Conservation (phyloP, 2,113 vertebrate genomes). For the Trochalopteron elliotii region DNA sequence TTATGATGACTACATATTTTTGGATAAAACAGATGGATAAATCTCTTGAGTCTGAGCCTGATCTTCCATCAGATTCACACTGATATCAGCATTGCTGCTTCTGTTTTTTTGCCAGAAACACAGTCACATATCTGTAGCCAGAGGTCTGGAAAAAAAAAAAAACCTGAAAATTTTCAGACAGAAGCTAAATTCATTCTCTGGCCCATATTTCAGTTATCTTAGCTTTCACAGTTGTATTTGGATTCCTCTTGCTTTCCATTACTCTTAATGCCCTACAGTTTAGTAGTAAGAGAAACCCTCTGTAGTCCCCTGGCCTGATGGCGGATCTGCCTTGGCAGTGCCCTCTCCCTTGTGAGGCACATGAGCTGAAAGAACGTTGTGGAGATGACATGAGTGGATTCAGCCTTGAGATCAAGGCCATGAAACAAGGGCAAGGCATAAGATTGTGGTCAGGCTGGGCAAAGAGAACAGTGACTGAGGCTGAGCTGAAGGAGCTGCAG, state of each 20-base stretch:
- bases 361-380: background rate
- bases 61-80: background rate
- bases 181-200: conserved; percentile 2
- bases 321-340: background rate
- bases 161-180: background rate
- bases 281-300: background rate
- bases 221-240: background rate
- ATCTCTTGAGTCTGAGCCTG: background rate
- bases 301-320: background rate
- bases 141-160: background rate
- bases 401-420: background rate
- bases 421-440: background rate
- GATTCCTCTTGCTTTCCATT: background rate
- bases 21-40: background rate
- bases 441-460: background rate
- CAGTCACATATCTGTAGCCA: background rate
- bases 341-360: background rate
- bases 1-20: background rate
- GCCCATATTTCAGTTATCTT: background rate
- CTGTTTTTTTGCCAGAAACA: background rate
- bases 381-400: background rate
- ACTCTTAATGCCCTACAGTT: background rate
- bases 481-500: background rate
- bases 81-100: background rate
- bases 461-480: background rate